Evolutionary conservation across 2,888 invertebrate genomes (phyloP), one percentile per base, ranked within the genome.

Genomic region (Metalampra italica): DNA sequence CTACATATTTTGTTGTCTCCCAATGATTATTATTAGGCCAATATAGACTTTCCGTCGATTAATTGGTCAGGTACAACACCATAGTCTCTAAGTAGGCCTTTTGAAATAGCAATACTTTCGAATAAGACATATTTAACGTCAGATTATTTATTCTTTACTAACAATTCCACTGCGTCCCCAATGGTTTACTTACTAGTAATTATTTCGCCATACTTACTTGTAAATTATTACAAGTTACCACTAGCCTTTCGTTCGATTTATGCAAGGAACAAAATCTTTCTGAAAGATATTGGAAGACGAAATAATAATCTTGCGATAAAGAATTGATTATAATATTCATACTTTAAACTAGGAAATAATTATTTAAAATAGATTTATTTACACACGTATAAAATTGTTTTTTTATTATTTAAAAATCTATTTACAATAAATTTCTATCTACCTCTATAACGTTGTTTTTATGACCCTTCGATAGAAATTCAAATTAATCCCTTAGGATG

Each of bases 371-470:
- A 63, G 64, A 60, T 63, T 22, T 64, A 71, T 69, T 62, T 75
- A 71, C 71, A 67, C 70, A 71, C 71, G 78, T 85, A 85, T 79
- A 83, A 85, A 84, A 85, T 68, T 62, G 68, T 74, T 72, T 65
- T 68, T 57, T 57, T 51, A 43, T 12, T 59, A 65, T 71, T 72
- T 71, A 71, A 76, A 78, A 75, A 70, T 71, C 58, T 85, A 84
- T 86, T 64, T 84, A 84, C 81, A 83, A 68, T 75, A 66, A 22
- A 75, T 70, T 67, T 74, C 74, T 78, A 82, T 59, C 73, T 83
- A 83, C 68, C 59, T 53, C 63, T 77, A 73, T 62, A 67, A 75
- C 72, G 72, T 78, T 77, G 73, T 74, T 69, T 22, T 64, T 61
- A 66, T 73, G 71, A 78, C 71, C 71, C 68, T 74, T 67, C 55